Conservation (phyloP, 2,797 vertebrate genomes). For the Lutjanus campechanus region DNA sequence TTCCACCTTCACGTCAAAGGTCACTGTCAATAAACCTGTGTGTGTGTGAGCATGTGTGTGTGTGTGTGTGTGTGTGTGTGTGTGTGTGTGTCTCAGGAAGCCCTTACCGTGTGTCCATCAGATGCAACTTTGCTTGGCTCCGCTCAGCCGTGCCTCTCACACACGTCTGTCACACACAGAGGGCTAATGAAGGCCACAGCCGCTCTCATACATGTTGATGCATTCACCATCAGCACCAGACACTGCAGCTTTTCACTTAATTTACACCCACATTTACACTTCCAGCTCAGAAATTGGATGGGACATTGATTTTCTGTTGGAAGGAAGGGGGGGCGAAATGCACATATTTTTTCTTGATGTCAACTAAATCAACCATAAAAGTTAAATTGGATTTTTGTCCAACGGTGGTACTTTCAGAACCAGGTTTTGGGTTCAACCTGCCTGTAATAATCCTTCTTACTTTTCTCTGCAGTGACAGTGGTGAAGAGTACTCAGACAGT, state of each 20-base stretch:
- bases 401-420: constrained; percentile 74
- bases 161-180: constrained; percentile 84
- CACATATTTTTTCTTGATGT: constrained; percentile 85
- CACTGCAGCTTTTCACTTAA: constrained; percentile 81
- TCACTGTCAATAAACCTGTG: constrained; percentile 85
- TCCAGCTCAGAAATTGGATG: constrained; percentile 84
- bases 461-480: constrained; percentile 76
- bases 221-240: constrained; percentile 80
- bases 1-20: constrained; percentile 87
- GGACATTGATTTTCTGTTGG: constrained; percentile 86
- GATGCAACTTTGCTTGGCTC: constrained; percentile 78
- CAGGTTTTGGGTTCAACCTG: constrained; percentile 59
- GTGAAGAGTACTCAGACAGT: constrained; percentile 82
- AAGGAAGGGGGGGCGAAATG: constrained; percentile 59
- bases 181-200: constrained; percentile 87
- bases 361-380: constrained; percentile 85
- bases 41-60: constrained; percentile 39
- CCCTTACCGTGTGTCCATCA: constrained; percentile 80
- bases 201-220: constrained; percentile 87
- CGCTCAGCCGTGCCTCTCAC: constrained; percentile 81
- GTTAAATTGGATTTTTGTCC: constrained; percentile 82
- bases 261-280: constrained; percentile 85
- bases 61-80: constrained; percentile 25
- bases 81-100: constrained; percentile 64
- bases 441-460: constrained; percentile 49